Base-by-base conservation (phyloP, 2,888 invertebrate genomes). In the Hymenopus coronatus region DNA sequence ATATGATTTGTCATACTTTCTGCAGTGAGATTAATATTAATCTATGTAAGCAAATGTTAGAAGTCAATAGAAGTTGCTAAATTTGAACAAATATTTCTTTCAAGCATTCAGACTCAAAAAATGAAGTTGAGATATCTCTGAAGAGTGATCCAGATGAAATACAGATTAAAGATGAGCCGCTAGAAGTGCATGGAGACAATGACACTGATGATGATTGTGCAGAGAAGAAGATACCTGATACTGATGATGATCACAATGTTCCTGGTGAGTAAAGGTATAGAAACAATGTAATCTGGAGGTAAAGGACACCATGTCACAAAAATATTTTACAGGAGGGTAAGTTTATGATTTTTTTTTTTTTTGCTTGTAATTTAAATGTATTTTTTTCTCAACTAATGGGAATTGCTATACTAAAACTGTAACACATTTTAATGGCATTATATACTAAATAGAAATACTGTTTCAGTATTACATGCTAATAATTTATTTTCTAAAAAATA, bases 161-260 rank as follows among this genome's bases (percentile, higher is more conserved):
- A 40, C 46, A 90, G 20, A 87, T 90, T 28, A 90, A 90, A 83
- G 90, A 90, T 82, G 90, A 90, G 81, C 84, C 89, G 15, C 28
- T 89, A 81, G 90, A 89, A 84, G 46, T 90, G 20, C 89, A 89
- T 12, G 46, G 89, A n/a, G 54, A 70, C 6, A 70, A 20, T 70
- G 20, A 70, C 3, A 25, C 84, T 46, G 82, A 85, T 28, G 88
- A 90, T 27, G 84, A 83, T 85, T 89, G 54, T 46, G n/a, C 88
- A 82, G 88, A 90, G 15, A 46, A 82, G 7, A 86, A 86, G 46
- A 85, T 54, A 33, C n/a, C 28, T 15, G 88, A 86, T 70, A 40
- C 33, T 8, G 40, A 87, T 82, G 87, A 87, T 33, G 20, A 70
- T 20, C 54, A 70, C 20, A 70, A 20, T 70, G 28, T 28, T 3